Evolutionary conservation across 2,888 invertebrate species (phyloP), one percentile per base, ranked within the genome.

Genomic region (Baronia brevicornis): DNA sequence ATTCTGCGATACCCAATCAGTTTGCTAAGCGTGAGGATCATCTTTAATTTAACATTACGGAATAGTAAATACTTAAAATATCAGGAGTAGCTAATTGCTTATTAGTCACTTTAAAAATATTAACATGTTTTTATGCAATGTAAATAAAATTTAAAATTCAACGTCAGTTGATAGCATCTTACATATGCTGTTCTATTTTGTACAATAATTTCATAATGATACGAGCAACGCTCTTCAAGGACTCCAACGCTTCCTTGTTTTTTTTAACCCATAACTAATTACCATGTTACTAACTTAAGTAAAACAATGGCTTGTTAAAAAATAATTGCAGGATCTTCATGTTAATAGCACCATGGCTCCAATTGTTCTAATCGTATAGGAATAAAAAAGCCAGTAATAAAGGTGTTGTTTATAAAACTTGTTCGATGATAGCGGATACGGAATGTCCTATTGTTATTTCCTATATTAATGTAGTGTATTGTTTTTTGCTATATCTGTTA

Each of bases 291-390:
- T 47, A 41, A 43, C 33, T 36, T 44, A 43, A 41, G 36, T 44
- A 41, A 53, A 59, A 72, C 68, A 72, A 71, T 73, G 49, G 60
- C 53, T 58, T 55, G 57, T 57, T 61, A 56, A 46, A 59, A 56
- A 53, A 66, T 54, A 58, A 56, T 56, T 58, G 46, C 44, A 51
- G 38, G 24, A 36, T 35, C 41, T 43, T 37, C 14, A 34, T 30
- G 32, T 27, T 36, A 28, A 32, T 32, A 32, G 23, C 20, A 31
- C 25, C 17, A 25, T 31, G 9, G 15, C 8, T 28, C 29, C 34
- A 19, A 24, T 36, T 28, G 28, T 36, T 36, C 22, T 31, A 31
- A 36, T 31, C 22, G 31, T 27, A 36, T 22, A 13, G n/a, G n/a
- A 31, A 31, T 11, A 30, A 30, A 27, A 31, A 13, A 18, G 3